Evolutionary conservation across 2,113 vertebrate species (phyloP).

Genomic region (Antechinus stuartii): DNA sequence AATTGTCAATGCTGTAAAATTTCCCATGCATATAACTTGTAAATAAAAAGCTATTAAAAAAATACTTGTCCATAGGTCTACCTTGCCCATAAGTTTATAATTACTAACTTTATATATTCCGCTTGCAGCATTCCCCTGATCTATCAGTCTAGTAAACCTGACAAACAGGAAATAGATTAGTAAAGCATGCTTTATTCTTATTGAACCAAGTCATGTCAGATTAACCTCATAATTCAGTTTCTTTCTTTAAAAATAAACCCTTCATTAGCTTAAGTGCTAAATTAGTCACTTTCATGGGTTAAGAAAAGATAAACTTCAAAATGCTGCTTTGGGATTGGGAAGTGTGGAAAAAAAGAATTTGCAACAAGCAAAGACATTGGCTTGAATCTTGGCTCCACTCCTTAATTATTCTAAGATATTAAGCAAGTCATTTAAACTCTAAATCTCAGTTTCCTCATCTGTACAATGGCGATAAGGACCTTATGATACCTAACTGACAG

Average conservation of each 20-base stretch:
- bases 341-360: not conserved
- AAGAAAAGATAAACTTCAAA: not conserved
- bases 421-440: not conserved
- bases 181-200: not conserved
- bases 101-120: not conserved
- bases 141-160: not conserved
- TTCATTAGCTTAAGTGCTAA: not conserved
- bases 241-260: not conserved
- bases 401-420: not conserved
- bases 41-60: not conserved
- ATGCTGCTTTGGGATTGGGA: not conserved
- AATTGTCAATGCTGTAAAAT: too few relatives aligned
- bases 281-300: not conserved
- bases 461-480: not conserved
- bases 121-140: not conserved
- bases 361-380: not conserved
- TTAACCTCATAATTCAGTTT: slow-evolving; percentile 3
- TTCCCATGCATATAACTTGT: too few relatives aligned
- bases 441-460: not conserved
- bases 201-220: not conserved
- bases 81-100: not conserved
- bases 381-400: not conserved
- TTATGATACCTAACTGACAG: not conserved
- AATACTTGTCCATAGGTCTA: not conserved
- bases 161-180: not conserved